Evolutionary conservation across 1,140 invertebrate species (phyloP), one percentile per base, ranked within the genome.

Genomic region (Papilio glaucus): DNA sequence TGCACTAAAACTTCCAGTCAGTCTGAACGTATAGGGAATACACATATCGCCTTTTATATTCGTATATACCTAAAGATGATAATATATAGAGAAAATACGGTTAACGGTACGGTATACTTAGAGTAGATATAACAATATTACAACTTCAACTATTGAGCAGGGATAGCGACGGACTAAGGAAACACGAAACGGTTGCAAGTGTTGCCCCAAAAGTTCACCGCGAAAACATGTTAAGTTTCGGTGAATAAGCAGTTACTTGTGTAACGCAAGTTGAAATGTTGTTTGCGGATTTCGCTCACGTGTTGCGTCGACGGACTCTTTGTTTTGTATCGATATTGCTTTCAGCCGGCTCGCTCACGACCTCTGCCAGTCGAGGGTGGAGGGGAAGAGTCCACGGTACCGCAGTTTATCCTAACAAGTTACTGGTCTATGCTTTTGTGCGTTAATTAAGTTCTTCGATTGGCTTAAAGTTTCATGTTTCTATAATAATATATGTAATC

Each of bases 321-420:
- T 45, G 65, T 45, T 65, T 68, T 68, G 41, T 68, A 29, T 68
- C 26, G 21, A 65, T 68, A 45, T 68, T 45, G 65, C 65, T n/a
- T 57, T 10, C 49, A 57, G 21, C 24, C 21, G 18, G 21, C 18
- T 57, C 49, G 49, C 49, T 24, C 24, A 57, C 29, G 29, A 33
- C 49, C 24, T 57, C 8, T 57, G 9, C 21, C 10, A 9, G 24
- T 1, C 9, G 45, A 49, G 2, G 15, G 45, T 13, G 39, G 39
- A 39, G 13, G 13, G 29, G 29, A 33, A 33, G 29, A 33, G 29
- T 33, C 29, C 6, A 33, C 29, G 29, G 29, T 33, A 33, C 2
- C 29, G 29, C 29, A 33, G 29, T 33, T 33, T 33, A 33, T 33
- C 29, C 2, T 33, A 33, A 33, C 29, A 33, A 33, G 2, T 33